Evolutionary conservation across 2,797 vertebrate genomes (phyloP), one percentile per base, ranked within the genome.

Genomic region (Phoebastria nigripes): DNA sequence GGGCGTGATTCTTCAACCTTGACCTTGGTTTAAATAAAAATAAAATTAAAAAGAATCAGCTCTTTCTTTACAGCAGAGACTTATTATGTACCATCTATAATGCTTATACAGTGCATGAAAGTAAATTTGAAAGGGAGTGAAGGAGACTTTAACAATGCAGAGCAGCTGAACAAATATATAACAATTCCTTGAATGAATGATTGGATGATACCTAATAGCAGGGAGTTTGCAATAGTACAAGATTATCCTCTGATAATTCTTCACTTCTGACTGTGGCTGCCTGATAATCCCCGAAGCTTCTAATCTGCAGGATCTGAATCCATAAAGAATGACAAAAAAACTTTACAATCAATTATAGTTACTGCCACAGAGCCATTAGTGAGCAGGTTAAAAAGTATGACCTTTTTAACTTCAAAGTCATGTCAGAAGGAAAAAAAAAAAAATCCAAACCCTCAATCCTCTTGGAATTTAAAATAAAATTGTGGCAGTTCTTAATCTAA

Each of bases 171-270:
- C 87, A 93, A 94, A 97, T 96, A 97, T 84, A 82, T 93, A 96
- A 96, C 59, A 89, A 85, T 97, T 97, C 86, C 84, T 94, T 92
- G 89, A 96, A 93, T 92, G 93, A 97, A 96, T 93, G 90, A 94
- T 93, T 96, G 89, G 72, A 96, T 94, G 92, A 95, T 92, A 93
- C 58, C 66, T 97, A 95, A 90, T 97, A 97, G 89, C 81, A 95
- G 86, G 84, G 93, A 94, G 74, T 96, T 96, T 89, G 90, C 90
- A 95, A 80, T 56, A 94, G 92, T 94, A 97, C 93, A 97, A 96
- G 95, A 95, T 97, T 97, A 96, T 96, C 85, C 90, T 95, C 94
- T 94, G 94, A 97, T 97, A 97, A 96, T 95, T 97, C 94, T 96
- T 94, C 90, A 86, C 35, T 95, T 97, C 89, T 96, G 85, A 94